Base-by-base conservation (phyloP, 2,797 vertebrate genomes). In the Hybognathus amarus region DNA sequence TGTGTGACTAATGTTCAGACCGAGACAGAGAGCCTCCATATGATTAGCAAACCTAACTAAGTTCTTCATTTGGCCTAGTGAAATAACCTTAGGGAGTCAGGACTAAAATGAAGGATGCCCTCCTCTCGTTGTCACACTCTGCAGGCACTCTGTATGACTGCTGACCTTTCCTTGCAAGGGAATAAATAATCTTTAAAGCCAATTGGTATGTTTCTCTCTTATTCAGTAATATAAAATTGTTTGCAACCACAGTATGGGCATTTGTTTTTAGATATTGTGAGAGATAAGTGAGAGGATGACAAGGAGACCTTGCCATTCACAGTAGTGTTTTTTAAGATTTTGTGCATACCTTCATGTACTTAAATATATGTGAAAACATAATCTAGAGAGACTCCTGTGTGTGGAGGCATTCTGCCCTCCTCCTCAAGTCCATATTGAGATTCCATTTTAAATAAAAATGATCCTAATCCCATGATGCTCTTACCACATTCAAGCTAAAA, bases 241-340 rank as follows among this genome's bases (percentile, higher is more conserved):
- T 33, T 33, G 30, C 30, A 2, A 33, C 30, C 30, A 33, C 30
- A 2, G 30, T 94, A 85, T 88, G 90, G 89, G 91, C 91, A 93
- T 90, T 90, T 89, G 90, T 92, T 92, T 87, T 91, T 85, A 91
- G 91, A 93, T 87, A 88, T n/a, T 91, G 90, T 91, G 81, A 88
- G 30, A 76, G 70, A 73, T 67, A 71, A 24, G 42, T 73, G 52
- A 73, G 80, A 70, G 75, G 77, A 13, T 79, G 89, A 88, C 89
- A 91, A 87, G 91, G 88, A 81, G 91, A 91, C 80, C 84, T 93
- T 93, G 89, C 80, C 85, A 90, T 91, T 94, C 90, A 93, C 80
- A 4, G 63, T 91, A 93, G 95, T 92, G 83, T 89, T 94, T 92
- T 77, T 91, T 91, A 95, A 90, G 89, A 91, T 82, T 87, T 83